phyloP scores from a whole-genome alignment of 2,888 invertebrate species.

The Omphaloscelis lunosa region DNA sequence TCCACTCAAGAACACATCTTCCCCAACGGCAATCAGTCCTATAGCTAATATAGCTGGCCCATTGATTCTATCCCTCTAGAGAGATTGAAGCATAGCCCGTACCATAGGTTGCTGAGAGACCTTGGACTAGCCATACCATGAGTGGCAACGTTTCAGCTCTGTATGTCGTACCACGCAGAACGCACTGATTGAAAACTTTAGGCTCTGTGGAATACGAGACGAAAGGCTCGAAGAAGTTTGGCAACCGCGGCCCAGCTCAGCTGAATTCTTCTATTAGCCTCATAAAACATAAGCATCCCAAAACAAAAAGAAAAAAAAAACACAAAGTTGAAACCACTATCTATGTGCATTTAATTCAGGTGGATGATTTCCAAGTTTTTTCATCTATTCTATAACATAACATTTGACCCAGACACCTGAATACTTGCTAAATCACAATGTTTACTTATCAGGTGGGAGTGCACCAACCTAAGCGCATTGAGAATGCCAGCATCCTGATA shows the following conservation, averaged over 20 bases:
- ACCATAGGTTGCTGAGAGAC: no score
- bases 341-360: background rate
- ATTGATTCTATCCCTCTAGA: background rate
- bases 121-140: no score
- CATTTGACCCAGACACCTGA: background rate
- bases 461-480: slow-evolving; percentile 98
- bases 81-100: no score
- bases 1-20: no score
- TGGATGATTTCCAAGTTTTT: background rate
- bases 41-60: background rate
- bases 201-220: background rate
- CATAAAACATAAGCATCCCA: no score
- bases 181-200: background rate
- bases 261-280: background rate
- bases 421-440: background rate
- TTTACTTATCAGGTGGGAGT: slow-evolving; percentile 93
- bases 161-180: background rate
- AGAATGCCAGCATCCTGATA: slow-evolving; percentile 98
- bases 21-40: background rate
- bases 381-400: background rate
- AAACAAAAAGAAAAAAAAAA: background rate
- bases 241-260: background rate
- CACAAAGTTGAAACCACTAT: background rate
- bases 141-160: background rate
- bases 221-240: background rate